Base-by-base conservation (phyloP, 1,140 invertebrate species). In the Parasteatoda tepidariorum region DNA sequence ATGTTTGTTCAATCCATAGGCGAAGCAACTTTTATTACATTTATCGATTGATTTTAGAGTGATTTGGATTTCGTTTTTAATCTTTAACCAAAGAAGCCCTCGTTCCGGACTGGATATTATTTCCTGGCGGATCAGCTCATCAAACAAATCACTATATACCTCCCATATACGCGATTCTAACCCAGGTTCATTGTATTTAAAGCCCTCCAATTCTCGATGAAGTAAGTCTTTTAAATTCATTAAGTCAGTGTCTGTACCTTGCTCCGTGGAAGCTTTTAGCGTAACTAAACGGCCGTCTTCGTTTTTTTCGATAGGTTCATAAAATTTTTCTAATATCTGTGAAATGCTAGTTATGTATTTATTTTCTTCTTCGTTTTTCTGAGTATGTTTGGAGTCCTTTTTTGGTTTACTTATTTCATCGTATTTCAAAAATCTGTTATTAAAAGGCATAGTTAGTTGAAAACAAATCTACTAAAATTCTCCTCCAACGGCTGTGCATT, bases 51-150 rank as follows among this genome's bases (percentile, higher is more conserved):
- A 68, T 7, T 57, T n/a, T 3, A 81, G 11, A 0, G 30, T 38
- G 33, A 18, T 22, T 7, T 57, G 13, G 26, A 28, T 22, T 18
- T 67, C 76, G 6, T 81, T 31, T 9, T 22, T 1, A n/a, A 70
- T 48, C 3, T 18, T 18, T 68, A 38, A 34, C n/a, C 55, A 22
- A 13, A 81, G 64, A 7, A 33, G 38, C 0, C 76, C 76, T 24
- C 76, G 26, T 59, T 81, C 48, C 0, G 76, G 41, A 38, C 64
- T 59, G 31, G 9, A 41, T 34, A 81, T 70, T 1, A 38, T 68
- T 70, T 81, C 76, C 59, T 81, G 76, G 0, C 76, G 41, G 5
- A 70, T 70, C 4, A 81, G 76, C 59, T 81, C 76, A 34, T 68
- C 64, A 28, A 81, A 34, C 9, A 67, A 34, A 11, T 81, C 18